Percentiles rank a stretch among this genome's conserved stretches.
Evolutionary conservation across 30 jellyfish, hydroid and myxozoan genomes (phyloP).

Genomic region (Sanderia malayensis): DNA sequence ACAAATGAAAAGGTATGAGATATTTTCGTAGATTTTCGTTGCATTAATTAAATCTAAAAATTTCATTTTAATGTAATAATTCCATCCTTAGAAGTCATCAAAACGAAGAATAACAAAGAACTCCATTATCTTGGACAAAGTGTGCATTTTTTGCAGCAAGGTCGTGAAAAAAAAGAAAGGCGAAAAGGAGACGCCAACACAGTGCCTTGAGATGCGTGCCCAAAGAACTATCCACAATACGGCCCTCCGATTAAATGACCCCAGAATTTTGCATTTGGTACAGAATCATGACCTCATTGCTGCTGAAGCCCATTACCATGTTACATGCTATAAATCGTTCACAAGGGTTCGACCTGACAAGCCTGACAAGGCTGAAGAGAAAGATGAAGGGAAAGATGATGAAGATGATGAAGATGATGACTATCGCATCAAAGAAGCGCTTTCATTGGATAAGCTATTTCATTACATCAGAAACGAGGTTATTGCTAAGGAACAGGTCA

Average conservation of each 20-base stretch:
- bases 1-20: background rate
- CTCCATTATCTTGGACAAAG: background rate
- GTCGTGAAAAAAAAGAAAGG: background rate
- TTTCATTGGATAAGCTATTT: slow-evolving; percentile 12
- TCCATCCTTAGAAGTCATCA: background rate
- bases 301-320: slow-evolving; percentile 1
- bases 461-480: slow-evolving; percentile 18
- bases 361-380: background rate
- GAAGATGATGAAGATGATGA: slow-evolving; percentile 11
- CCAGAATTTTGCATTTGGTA: background rate
- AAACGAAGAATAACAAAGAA: slow-evolving; percentile 13
- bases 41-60: background rate
- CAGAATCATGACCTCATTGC: background rate
- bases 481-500: slow-evolving; percentile 6
- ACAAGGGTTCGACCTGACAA: background rate
- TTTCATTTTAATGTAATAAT: background rate
- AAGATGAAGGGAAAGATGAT: too few species aligned
- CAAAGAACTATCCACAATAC: background rate
- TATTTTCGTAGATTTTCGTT: background rate
- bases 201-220: background rate
- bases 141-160: slow-evolving; percentile 16
- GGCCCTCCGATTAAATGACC: background rate
- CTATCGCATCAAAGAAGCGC: slow-evolving; percentile 3
- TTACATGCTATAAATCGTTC: slow-evolving; percentile 2
- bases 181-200: background rate